These are phyloP conservation scores for Drosophila engyochracea DNA, from an alignment of 2,888 invertebrate genomes.

Conservation along the genomic window DNA sequence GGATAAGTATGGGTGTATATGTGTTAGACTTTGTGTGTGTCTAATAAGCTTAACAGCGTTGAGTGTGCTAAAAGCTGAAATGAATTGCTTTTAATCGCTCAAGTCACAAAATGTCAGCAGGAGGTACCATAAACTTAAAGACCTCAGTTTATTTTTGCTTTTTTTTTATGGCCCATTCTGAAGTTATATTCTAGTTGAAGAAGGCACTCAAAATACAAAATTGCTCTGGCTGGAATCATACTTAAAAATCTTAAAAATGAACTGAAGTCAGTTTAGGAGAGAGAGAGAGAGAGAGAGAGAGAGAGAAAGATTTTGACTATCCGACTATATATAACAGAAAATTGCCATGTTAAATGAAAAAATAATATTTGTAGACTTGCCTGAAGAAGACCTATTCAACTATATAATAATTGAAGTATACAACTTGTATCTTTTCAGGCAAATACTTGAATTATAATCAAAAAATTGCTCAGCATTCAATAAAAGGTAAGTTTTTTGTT, in stretches of 20 bases:
- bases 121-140: constrained; percentile 11
- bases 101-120: constrained; percentile 32
- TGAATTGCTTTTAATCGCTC: constrained; percentile 36
- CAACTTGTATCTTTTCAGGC: constrained; percentile 21
- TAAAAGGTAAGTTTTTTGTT: constrained; percentile 13
- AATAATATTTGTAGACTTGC: neutral
- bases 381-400: neutral
- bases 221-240: neutral
- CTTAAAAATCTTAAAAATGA: neutral
- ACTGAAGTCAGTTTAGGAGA: neutral
- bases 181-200: neutral
- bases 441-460: neutral
- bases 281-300: neutral
- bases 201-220: neutral
- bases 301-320: neutral
- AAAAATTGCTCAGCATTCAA: neutral
- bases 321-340: neutral
- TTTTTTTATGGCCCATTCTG: neutral
- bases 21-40: neutral
- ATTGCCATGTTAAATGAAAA: neutral
- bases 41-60: neutral
- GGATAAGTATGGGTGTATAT: neutral
- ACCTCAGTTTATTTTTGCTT: neutral
- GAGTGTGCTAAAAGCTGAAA: constrained; percentile 31
- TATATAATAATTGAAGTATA: neutral